phyloP scores from a whole-genome alignment of 35 echinoderm and acorn worm species.

The Lytechinus variegatus region DNA sequence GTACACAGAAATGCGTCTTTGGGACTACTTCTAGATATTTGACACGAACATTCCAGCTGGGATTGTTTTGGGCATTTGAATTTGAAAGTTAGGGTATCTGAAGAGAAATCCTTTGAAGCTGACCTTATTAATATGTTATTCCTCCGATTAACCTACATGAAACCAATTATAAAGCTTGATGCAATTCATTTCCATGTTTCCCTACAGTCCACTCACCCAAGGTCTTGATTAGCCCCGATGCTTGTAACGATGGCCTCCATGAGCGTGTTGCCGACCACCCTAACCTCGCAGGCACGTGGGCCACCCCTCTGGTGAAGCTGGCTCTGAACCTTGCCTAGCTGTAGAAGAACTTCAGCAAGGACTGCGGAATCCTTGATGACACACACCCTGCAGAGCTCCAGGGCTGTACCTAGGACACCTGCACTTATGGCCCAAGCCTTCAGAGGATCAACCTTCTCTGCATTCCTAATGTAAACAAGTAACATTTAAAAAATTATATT shows the following conservation, averaged over 20 bases:
- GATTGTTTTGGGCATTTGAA: no score
- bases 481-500: no score
- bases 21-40: no score
- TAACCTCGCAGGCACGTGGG: slow-evolving; percentile 46
- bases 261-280: slow-evolving; percentile 65
- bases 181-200: no score
- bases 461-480: neutral
- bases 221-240: slow-evolving; percentile 78
- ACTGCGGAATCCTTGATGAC: slow-evolving; percentile 71
- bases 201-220: slow-evolving; percentile 62
- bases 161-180: no score
- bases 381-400: slow-evolving; percentile 69
- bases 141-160: no score
- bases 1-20: no score
- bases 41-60: no score
- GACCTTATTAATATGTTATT: no score
- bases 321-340: slow-evolving; percentile 90
- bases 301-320: slow-evolving; percentile 67
- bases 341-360: slow-evolving; percentile 75
- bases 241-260: slow-evolving; percentile 80
- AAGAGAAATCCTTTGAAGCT: no score
- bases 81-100: no score
- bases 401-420: slow-evolving; percentile 80
- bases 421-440: slow-evolving; percentile 75
- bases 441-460: slow-evolving; percentile 14